Percentiles rank a stretch among this genome's conserved stretches.
Conservation (phyloP, 2,797 vertebrate species). For the Telmatherina bonti region DNA sequence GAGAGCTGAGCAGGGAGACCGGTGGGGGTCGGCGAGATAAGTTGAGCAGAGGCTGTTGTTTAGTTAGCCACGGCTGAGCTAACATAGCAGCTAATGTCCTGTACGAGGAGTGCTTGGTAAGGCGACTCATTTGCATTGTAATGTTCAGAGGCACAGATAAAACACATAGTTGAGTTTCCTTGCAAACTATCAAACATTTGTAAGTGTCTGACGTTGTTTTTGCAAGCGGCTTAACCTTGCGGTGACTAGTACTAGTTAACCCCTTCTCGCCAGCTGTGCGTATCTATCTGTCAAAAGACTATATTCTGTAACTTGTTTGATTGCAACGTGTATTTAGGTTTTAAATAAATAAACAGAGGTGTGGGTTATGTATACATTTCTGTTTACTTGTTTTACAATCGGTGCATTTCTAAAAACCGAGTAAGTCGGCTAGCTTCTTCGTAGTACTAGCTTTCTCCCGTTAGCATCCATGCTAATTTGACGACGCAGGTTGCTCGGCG, state of each 20-base stretch:
- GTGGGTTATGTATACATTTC: accelerated
- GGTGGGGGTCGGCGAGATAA: constrained; percentile 49
- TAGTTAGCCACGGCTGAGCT: constrained; percentile 50
- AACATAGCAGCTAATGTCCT: constrained; percentile 2
- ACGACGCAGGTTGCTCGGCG: constrained; percentile 66
- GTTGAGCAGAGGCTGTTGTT: constrained; percentile 71
- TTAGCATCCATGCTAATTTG: constrained; percentile 68
- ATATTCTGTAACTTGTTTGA: accelerated
- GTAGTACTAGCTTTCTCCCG: constrained; percentile 49
- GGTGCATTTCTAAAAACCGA: neutral
- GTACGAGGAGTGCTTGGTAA: neutral
- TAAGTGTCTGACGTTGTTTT: neutral
- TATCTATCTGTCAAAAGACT: constrained; percentile 6
- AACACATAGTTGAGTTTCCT: accelerated
- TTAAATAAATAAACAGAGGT: accelerated
- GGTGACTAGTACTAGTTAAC: constrained; percentile 58
- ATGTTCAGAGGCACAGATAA: neutral
- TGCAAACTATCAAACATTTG: neutral
- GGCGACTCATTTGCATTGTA: constrained; percentile 12
- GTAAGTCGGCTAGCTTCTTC: constrained; percentile 29
- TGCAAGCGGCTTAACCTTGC: constrained; percentile 47
- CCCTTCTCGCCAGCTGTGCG: constrained; percentile 39
- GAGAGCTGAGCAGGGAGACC: constrained; percentile 24
- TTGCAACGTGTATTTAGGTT: accelerated
- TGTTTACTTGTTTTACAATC: neutral